Base-by-base conservation (phyloP, 2,797 vertebrate species). In the Danio jaintianensis region DNA sequence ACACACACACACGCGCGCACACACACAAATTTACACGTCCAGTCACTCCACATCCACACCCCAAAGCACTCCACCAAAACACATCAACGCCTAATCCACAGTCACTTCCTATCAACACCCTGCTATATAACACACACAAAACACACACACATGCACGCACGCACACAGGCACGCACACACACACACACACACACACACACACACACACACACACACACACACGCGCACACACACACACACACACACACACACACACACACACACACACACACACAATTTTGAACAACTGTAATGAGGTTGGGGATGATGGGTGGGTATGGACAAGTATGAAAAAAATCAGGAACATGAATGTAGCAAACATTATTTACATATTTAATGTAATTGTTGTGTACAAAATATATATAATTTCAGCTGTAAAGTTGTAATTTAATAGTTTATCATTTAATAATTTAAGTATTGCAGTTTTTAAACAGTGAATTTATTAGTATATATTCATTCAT, bases 181-280 rank as follows among this genome's bases (percentile, higher is more conserved):
- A 12, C 29, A 29, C 29, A 29, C 29, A 29, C 29, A 29, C 29
- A 29, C 29, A n/a, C 66, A 18, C 5, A 36, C 70, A 58, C 20
- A 77, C 13, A 68, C 53, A 69, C 42, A 20, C 3, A 7, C 48
- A 61, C n/a, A n/a, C n/a, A n/a, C n/a, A n/a, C n/a, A n/a, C n/a
- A n/a, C n/a, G 70, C 20, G n/a, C n/a, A n/a, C n/a, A n/a, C n/a
- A n/a, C n/a, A 64, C 53, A 50, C 71, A 61, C 72, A 56, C 63
- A 78, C 20, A 16, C 76, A 68, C 64, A 58, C 64, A 67, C 70
- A 58, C 20, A 77, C 13, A 9, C 38, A 13, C 4, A 12, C 29
- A 29, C 29, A 29, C 29, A 29, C 29, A 29, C 29, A 29, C 29
- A n/a, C 66, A 18, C 5, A 36, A 40, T 77, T 67, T 9, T 56